Conservation (phyloP, 1,140 invertebrate species). For the Dolichoris vasculosae region DNA sequence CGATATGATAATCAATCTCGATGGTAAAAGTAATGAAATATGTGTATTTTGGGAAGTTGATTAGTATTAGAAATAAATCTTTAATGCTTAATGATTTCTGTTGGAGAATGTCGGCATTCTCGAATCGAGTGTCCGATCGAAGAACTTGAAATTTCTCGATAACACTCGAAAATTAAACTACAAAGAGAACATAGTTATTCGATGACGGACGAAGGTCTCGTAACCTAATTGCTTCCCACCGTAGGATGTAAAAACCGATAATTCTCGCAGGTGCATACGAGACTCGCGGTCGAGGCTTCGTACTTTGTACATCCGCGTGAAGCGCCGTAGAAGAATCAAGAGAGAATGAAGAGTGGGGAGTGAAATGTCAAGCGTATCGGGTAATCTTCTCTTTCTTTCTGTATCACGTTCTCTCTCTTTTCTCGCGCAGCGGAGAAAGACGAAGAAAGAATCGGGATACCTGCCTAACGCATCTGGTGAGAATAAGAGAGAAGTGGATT, state of each 20-base stretch:
- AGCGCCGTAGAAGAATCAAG: background rate
- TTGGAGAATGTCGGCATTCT: background rate
- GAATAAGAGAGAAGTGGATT: background rate
- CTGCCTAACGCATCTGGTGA: background rate
- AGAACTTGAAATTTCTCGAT: background rate
- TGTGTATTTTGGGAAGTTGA: background rate
- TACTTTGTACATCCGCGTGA: slow-evolving; percentile 14
- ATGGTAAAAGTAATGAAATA: background rate
- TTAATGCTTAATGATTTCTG: background rate
- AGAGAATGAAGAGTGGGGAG: background rate
- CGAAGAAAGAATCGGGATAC: slow-evolving; percentile 24
- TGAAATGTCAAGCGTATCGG: slow-evolving; percentile 27
- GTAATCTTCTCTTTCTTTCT: background rate
- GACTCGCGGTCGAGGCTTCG: background rate
- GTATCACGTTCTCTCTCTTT: background rate
- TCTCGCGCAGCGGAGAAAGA: background rate
- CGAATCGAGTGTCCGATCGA: background rate
- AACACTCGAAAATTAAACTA: background rate
- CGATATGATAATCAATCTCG: background rate
- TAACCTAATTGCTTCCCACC: background rate
- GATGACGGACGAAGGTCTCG: background rate
- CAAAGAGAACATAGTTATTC: background rate
- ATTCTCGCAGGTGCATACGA: background rate
- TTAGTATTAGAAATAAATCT: background rate
- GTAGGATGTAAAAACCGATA: background rate